These are phyloP conservation scores for Sericinus montela DNA, from an alignment of 2,888 invertebrate genomes.

Conservation along the genomic window DNA sequence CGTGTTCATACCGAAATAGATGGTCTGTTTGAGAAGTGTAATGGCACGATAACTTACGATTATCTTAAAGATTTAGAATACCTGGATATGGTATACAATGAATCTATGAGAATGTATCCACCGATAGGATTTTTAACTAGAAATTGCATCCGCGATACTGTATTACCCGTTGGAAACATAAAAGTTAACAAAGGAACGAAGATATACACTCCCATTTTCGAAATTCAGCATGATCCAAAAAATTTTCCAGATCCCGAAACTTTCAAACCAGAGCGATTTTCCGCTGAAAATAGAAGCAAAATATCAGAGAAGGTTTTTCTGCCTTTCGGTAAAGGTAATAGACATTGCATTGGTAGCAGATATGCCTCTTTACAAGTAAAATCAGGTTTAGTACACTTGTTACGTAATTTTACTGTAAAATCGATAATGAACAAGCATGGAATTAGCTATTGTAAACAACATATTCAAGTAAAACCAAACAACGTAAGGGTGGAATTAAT, in stretches of 20 bases:
- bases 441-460: constrained; percentile 27
- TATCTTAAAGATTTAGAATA: constrained; percentile 33
- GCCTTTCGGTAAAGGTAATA: constrained; percentile 64
- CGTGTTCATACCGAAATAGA: constrained; percentile 49
- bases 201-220: constrained; percentile 41
- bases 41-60: constrained; percentile 39
- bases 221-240: constrained; percentile 54
- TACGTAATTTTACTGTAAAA: constrained; percentile 35
- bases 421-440: constrained; percentile 25
- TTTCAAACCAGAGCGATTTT: constrained; percentile 58
- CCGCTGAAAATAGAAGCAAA: constrained; percentile 37
- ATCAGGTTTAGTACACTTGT: constrained; percentile 34
- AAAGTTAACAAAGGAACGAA: constrained; percentile 42
- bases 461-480: constrained; percentile 20
- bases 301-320: constrained; percentile 22
- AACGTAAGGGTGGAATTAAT: constrained; percentile 23
- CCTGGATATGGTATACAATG: constrained; percentile 39
- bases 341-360: constrained; percentile 60
- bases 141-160: constrained; percentile 37
- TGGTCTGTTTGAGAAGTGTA: constrained; percentile 28
- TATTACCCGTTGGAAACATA: constrained; percentile 47
- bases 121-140: constrained; percentile 42
- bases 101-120: constrained; percentile 43
- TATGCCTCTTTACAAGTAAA: constrained; percentile 35
- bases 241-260: constrained; percentile 57